Conservation (phyloP, 2,797 vertebrate genomes). For the Crax fasciolata region DNA sequence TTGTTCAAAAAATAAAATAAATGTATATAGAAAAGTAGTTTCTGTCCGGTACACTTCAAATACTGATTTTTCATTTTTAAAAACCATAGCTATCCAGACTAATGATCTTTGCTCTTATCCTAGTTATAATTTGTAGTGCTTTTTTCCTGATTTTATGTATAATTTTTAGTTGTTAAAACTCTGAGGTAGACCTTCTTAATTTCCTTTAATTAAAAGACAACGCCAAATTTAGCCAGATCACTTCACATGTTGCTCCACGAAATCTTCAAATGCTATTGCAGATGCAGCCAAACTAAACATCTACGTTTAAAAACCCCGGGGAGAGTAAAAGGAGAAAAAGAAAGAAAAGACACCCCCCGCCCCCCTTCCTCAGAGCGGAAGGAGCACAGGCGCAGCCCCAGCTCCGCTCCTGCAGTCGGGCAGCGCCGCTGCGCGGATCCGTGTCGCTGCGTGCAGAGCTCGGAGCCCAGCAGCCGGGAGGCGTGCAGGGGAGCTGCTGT, state of each 20-base stretch:
- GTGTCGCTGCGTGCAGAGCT: not conserved
- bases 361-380: not conserved
- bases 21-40: not conserved
- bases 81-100: not conserved
- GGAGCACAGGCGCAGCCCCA: not conserved
- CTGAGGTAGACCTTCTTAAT: not conserved
- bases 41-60: not conserved
- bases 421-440: constrained; percentile 60
- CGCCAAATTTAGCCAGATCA: not conserved
- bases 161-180: not conserved
- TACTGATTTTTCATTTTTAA: not conserved
- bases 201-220: not conserved
- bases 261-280: not conserved
- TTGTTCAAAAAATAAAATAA: not conserved
- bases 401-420: not conserved
- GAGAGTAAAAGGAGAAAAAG: too few relatives aligned
- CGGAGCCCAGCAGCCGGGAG: not conserved
- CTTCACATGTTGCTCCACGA: rapidly evolving
- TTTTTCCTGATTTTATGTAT: not conserved
- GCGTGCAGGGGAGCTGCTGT: rapidly evolving
- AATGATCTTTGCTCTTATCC: not conserved
- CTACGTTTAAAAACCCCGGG: not conserved
- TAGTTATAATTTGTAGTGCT: not conserved
- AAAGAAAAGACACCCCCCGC: too few relatives aligned
- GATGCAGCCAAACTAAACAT: rapidly evolving